A percentile compares a stretch with the other conserved stretches of the same genome.
These are phyloP conservation scores for Scolanthus callimorphus DNA, from an alignment of 92 coral and sea anemone species.

Conservation along the genomic window DNA sequence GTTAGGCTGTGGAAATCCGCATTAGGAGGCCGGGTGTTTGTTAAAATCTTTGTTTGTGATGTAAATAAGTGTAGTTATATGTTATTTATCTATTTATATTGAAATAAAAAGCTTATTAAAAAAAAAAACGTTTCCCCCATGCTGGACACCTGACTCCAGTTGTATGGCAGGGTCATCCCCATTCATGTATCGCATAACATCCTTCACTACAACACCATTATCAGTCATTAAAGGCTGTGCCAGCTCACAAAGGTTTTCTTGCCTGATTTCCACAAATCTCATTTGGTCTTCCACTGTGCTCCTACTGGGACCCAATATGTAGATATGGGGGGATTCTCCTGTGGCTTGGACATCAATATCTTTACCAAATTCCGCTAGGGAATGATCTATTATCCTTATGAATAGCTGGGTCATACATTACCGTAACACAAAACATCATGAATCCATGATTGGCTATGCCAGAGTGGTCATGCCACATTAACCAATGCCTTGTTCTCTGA, in stretches of 20 bases:
- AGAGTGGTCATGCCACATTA: constrained; percentile 25
- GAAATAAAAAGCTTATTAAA: too few species aligned
- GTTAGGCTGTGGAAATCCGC: too few species aligned
- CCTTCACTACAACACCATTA: constrained; percentile 5
- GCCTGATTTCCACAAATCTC: constrained; percentile 16
- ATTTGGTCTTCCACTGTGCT: constrained; percentile 37
- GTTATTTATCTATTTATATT: too few species aligned
- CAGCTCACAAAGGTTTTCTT: constrained; percentile 21
- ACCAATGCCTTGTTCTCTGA: constrained; percentile 27
- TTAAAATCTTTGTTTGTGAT: too few species aligned
- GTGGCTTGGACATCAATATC: constrained; percentile 35
- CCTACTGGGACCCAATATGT: constrained; percentile 27
- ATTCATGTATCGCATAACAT: constrained; percentile 24
- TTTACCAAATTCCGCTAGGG: constrained; percentile 4
- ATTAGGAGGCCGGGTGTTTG: too few species aligned
- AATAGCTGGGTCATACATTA: constrained; percentile 24
- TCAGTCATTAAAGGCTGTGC: not conserved
- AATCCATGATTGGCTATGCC: constrained; percentile 16
- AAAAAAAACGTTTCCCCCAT: constrained; percentile 35
- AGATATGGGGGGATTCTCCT: constrained; percentile 34
- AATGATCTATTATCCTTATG: constrained; percentile 5
- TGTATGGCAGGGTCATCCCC: constrained; percentile 24
- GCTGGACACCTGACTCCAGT: constrained; percentile 31
- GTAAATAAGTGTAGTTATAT: too few species aligned
- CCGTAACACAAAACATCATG: too few species aligned